Base-by-base conservation (phyloP, 2,113 vertebrate species). In the Chloropsis hardwickii region DNA sequence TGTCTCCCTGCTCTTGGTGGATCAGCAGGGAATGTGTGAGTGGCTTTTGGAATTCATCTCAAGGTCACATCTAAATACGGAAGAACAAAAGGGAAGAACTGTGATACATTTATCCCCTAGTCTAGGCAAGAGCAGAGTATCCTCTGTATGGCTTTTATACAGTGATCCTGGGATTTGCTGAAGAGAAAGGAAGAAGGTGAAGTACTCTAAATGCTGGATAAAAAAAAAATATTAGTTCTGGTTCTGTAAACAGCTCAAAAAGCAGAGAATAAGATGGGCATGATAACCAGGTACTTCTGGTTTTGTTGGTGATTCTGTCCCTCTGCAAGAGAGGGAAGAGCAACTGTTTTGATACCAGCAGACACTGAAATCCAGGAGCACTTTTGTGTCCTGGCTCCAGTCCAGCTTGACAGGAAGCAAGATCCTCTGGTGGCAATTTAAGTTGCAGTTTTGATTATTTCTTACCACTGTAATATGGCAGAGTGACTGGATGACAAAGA, bases 71-170 rank as follows among this genome's bases (percentile, higher is more conserved):
- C 47, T 81, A 42, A 77, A 65, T 66, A 65, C 51, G 70, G 57
- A 57, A 57, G 81, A 65, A 48, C 81, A 50, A 74, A 92, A 64
- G 35, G 39, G 37, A 72, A 70, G 16, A 47, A 53, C 51, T 73
- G 31, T 35, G 18, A 21, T 29, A 2, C 1, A 0, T 5, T 6
- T 22, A 1, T 8, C 31, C 12, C 6, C 11, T 7, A 5, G 24
- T 27, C 5, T 28, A 54, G 35, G 29, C 44, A 76, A 42, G n/a
- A 17, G 5, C 12, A 27, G 58, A 4, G 10, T 28, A 5, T 57
- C 5, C 16, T 40, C 45, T 51, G 1, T 19, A 2, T 50, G 6
- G 3, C 45, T 66, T 24, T 73, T 53, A 6, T 5, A 18, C 37
- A 25, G 9, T 1, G 3, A 14, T 29, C 56, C 37, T 65, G 37